phyloP scores from a whole-genome alignment of 2,113 vertebrate genomes.

The Dicerorhinus sumatrensis region DNA sequence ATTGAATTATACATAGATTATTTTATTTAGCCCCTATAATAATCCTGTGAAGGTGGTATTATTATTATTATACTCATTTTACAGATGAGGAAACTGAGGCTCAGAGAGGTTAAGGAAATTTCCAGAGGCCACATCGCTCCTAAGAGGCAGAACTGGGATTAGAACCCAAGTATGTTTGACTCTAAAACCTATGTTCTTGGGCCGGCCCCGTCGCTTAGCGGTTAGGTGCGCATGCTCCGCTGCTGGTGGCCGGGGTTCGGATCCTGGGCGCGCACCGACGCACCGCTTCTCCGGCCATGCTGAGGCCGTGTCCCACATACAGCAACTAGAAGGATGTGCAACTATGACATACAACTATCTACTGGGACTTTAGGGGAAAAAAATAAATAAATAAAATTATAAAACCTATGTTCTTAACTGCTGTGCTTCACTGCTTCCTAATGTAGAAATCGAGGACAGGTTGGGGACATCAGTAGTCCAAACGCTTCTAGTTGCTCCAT shows the following conservation, averaged over 20 bases:
- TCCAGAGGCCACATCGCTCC: background rate
- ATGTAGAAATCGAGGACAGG: background rate
- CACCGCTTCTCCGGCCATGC: no score
- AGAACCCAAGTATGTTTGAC: background rate
- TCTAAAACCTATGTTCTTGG: background rate
- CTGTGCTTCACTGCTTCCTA: background rate
- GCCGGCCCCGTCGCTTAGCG: no score
- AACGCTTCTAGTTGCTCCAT: background rate
- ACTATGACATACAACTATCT: no score
- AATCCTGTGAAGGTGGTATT: background rate
- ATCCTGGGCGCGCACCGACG: no score
- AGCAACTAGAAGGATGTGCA: no score
- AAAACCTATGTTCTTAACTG: background rate
- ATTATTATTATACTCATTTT: background rate
- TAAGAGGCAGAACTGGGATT: background rate
- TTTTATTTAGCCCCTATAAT: background rate
- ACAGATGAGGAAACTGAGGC: background rate
- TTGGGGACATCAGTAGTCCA: background rate
- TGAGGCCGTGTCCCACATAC: no score
- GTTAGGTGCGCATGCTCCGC: no score
- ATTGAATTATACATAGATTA: background rate
- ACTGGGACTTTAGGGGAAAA: no score
- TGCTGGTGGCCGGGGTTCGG: no score
- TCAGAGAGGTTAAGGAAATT: background rate
- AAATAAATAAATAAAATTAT: no score